These are phyloP conservation scores for Scarus forsteni DNA, from an alignment of 2,797 vertebrate species.

Conservation along the genomic window DNA sequence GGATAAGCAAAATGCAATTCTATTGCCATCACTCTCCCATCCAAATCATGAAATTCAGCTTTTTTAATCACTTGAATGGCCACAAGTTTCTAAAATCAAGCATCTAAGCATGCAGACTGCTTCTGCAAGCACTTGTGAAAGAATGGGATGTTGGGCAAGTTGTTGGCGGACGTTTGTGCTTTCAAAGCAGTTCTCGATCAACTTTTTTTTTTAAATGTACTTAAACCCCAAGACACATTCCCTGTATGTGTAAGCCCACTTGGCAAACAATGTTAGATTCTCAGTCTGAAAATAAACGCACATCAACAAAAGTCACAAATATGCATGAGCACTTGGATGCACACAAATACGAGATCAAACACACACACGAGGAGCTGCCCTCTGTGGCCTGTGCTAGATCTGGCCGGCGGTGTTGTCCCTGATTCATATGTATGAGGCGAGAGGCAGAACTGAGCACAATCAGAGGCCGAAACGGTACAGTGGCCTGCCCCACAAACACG, in stretches of 20 bases:
- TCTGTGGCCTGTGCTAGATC: conserved; percentile 40
- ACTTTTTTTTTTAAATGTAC: not conserved
- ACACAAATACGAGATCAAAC: conserved; percentile 19
- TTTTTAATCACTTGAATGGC: too few relatives aligned
- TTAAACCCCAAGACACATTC: not conserved
- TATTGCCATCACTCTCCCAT: too few relatives aligned
- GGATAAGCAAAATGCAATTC: too few relatives aligned
- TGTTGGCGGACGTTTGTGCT: too few relatives aligned
- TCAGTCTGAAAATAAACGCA: not conserved
- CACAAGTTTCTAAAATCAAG: too few relatives aligned
- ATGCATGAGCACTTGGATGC: not conserved
- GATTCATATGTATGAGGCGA: conserved; percentile 41
- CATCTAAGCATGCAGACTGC: too few relatives aligned
- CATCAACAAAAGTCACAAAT: not conserved
- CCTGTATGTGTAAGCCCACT: not conserved
- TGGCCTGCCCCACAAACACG: conserved; percentile 20
- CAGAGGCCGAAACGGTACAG: conserved; percentile 26
- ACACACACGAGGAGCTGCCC: conserved; percentile 9
- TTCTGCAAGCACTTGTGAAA: too few relatives aligned
- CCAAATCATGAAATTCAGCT: too few relatives aligned
- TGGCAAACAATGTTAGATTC: not conserved
- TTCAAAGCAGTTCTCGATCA: too few relatives aligned
- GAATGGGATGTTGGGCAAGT: too few relatives aligned
- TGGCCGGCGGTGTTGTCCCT: conserved; percentile 14
- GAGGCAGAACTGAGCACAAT: conserved; percentile 32